Base-by-base conservation (phyloP, 2,888 invertebrate species). In the Cheilosia scutellata region DNA sequence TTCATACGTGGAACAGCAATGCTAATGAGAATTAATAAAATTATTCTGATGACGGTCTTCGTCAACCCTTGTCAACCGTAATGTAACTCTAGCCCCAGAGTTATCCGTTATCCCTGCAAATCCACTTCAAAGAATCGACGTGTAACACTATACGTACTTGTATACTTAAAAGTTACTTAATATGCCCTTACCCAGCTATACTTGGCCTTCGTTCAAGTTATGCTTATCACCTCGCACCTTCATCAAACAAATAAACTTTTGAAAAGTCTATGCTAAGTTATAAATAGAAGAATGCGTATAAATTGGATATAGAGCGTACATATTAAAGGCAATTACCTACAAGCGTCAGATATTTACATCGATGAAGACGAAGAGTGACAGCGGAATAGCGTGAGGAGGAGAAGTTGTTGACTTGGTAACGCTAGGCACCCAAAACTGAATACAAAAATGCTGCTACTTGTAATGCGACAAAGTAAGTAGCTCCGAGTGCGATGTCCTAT, bases 31-130 rank as follows among this genome's bases (percentile, higher is more conserved):
- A 57, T 65, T 75, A 75, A 65, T 75, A 57, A 75, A 75, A 75
- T 65, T 65, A 65, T 42, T 63, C 37, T 75, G 75, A 75, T 49
- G 65, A 57, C 47, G 65, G 75, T 75, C 29, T 16, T 75, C 57
- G 65, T 75, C 75, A 75, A 75, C 75, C 75, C 65, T 65, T 75
- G 65, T 75, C 75, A 75, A 37, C 75, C 53, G n/a, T 74, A 74
- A 74, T 74, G 63, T 55, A 63, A 47, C 63, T 55, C 55, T 44
- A 53, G 63, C 31, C 44, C 37, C 27, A 47, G 49, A 55, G 20
- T 20, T 27, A 11, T 20, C 25, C 27, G 37, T 65, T 65, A 75
- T 57, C 65, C 42, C 40, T 37, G 55, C 53, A 55, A 65, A 75
- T 65, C 42, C 65, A 55, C 65, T 65, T 57, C 47, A 62, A 40